phyloP scores from a whole-genome alignment of 2,888 invertebrate species.

The Dynastes maya region DNA sequence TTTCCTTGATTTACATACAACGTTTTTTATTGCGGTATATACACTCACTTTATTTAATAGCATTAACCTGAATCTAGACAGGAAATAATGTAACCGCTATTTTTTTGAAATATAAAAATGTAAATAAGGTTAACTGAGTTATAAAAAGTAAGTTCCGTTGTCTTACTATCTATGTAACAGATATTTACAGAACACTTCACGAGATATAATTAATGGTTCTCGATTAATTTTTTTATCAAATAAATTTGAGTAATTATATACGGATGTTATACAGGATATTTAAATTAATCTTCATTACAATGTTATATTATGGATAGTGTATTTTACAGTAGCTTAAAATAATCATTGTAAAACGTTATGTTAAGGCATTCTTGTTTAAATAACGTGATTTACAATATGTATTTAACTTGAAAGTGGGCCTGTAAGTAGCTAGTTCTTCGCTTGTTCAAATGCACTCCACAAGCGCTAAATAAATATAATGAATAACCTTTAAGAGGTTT shows the following conservation, averaged over 20 bases:
- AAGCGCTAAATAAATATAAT: background rate
- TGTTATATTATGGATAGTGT: background rate
- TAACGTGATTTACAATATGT: background rate
- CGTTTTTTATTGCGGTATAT: background rate
- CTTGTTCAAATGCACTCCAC: background rate
- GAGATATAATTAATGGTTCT: background rate
- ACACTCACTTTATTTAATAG: background rate
- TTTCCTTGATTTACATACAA: background rate
- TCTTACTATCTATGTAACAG: too few relatives aligned
- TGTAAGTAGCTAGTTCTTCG: background rate
- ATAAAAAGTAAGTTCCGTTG: conserved; percentile 7
- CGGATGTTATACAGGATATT: background rate
- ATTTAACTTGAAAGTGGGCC: background rate
- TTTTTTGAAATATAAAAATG: background rate
- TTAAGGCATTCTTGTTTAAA: background rate
- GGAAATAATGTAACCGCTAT: background rate
- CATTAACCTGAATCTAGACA: conserved; percentile 3
- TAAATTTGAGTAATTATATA: background rate
- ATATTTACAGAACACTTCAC: background rate
- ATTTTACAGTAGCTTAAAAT: background rate
- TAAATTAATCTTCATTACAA: background rate
- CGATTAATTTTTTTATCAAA: background rate
- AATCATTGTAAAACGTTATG: background rate
- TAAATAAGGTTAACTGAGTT: background rate
- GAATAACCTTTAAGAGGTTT: conserved; percentile 7